phyloP scores from a whole-genome alignment of 1,140 invertebrate genomes.

The Caenorhabditis remanei region DNA sequence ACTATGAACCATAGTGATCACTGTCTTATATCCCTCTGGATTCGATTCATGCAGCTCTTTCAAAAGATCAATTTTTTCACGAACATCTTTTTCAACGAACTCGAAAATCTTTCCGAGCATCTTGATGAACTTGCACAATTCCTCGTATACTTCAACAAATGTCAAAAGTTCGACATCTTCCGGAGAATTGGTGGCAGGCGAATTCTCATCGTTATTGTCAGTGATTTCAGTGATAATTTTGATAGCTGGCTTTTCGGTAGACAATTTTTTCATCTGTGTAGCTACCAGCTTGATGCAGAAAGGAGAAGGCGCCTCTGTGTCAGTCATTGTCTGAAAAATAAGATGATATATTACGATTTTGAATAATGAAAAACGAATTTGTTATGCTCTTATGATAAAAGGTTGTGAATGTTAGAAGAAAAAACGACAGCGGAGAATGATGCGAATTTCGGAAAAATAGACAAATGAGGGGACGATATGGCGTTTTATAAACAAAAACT shows the following conservation, averaged over 20 bases:
- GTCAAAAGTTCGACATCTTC: conserved; percentile 39
- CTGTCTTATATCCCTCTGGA: conserved; percentile 36
- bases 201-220: background rate
- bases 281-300: conserved; percentile 31
- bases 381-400: no score
- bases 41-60: background rate
- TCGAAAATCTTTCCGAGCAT: conserved; percentile 48
- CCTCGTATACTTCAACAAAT: conserved; percentile 39
- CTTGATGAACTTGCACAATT: conserved; percentile 31
- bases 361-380: background rate
- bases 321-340: background rate
- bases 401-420: no score
- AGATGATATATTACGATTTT: background rate
- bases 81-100: conserved; percentile 39
- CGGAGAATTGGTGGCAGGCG: background rate
- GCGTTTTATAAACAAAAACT: no score
- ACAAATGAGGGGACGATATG: no score
- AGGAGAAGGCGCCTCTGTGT: background rate
- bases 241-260: background rate
- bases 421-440: no score
- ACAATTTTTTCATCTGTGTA: conserved; percentile 21
- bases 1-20: background rate
- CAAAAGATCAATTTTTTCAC: conserved; percentile 44
- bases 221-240: background rate
- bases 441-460: no score